Base-by-base conservation (phyloP, 2,888 invertebrate genomes). In the Atrina japonica region DNA sequence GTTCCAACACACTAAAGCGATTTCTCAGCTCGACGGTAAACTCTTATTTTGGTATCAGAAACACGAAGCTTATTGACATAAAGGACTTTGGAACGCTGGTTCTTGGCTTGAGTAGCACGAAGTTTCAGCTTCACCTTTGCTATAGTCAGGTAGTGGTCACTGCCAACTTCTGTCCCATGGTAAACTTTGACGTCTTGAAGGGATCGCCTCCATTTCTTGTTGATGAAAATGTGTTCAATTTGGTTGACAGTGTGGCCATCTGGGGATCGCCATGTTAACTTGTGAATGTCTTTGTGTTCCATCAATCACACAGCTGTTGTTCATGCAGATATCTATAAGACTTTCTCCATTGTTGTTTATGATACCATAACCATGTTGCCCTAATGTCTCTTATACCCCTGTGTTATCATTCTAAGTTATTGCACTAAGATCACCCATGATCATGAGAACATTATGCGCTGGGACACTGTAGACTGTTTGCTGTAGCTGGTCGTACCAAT, bases 361-460 rank as follows among this genome's bases (percentile, higher is more conserved):
- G 30, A 25, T 5, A 16, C 59, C 41, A 16, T 43, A 16, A 43
- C 45, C 43, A 11, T 43, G 59, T 59, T 35, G 21, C 0, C 59
- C 59, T 1, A 45, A 41, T 27, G 23, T 30, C 30, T 52, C 41
- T 23, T 64, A 21, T 35, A 52, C 27, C 1, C 58, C 49, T 16
- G 41, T 29, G n/a, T 49, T 59, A 16, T 66, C 41, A 27, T 14
- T 14, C 41, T 35, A 35, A 25, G 50, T 49, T 52, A 50, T 66
- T 23, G 66, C 58, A 59, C 43, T 59, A 23, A 66, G 18, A 23
- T 59, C 52, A 35, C 14, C 59, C 59, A 23, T 16, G 43, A 45
- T 23, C 23, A 59, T 25, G 14, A 18, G 41, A 16, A 56, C 40
- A 18, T 56, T 1, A 1, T 35, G 23, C 35, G n/a, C 21, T 30